Evolutionary conservation across 2,113 vertebrate species (phyloP).

Genomic region (Eclectus roratus): DNA sequence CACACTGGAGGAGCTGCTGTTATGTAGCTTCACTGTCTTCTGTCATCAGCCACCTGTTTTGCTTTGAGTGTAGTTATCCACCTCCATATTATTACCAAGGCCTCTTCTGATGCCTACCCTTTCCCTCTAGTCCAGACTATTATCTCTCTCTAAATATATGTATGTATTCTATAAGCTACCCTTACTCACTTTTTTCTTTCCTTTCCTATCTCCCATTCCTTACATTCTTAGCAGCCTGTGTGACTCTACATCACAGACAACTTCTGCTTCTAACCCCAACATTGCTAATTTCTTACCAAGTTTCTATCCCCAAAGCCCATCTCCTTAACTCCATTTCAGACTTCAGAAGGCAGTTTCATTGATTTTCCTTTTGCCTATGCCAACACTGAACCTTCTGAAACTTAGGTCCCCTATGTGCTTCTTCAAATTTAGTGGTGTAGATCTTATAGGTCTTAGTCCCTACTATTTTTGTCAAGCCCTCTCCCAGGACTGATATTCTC

Average conservation of each 20-base stretch:
- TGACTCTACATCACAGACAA: neutral
- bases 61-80: neutral
- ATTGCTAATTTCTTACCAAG: neutral
- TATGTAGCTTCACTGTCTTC: neutral
- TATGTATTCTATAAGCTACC: neutral
- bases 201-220: neutral
- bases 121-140: neutral
- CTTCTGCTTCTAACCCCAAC: neutral
- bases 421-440: neutral
- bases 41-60: neutral
- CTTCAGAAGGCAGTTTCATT: neutral
- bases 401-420: neutral
- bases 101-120: neutral
- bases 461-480: neutral
- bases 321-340: neutral
- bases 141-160: neutral
- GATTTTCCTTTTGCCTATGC: neutral
- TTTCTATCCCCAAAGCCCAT: neutral
- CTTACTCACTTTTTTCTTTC: neutral
- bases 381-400: neutral
- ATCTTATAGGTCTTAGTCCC: neutral
- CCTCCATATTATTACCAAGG: neutral
- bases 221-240: neutral
- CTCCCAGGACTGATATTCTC: neutral
- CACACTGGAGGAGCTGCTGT: neutral